phyloP scores from a whole-genome alignment of 2,888 invertebrate genomes.

The Dryocosmus kuriphilus region DNA sequence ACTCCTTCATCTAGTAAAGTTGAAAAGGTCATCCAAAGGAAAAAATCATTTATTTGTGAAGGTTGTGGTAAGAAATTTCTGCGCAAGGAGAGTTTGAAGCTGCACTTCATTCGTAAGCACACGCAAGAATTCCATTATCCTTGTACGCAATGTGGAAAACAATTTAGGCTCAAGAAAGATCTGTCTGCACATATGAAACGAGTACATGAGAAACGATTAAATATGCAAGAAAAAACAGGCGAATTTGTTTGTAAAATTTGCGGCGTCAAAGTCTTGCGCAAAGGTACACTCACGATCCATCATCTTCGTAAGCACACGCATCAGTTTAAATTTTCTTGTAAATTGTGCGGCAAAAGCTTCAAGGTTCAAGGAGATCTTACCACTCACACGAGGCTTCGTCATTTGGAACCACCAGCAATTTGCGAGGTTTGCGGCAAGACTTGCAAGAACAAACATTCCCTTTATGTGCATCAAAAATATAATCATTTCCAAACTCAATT shows the following conservation, averaged over 20 bases:
- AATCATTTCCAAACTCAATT: slow-evolving; percentile 70
- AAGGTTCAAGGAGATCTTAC: slow-evolving; percentile 58
- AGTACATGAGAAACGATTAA: slow-evolving; percentile 44
- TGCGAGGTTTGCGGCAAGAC: slow-evolving; percentile 59
- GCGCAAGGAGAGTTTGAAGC: background rate
- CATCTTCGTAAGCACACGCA: slow-evolving; percentile 68
- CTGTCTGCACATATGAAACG: slow-evolving; percentile 15
- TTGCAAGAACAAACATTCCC: slow-evolving; percentile 56
- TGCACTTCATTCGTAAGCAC: background rate
- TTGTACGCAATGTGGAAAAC: background rate
- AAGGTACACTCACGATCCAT: slow-evolving; percentile 67
- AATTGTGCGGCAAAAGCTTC: slow-evolving; percentile 55
- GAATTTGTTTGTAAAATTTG: slow-evolving; percentile 59
- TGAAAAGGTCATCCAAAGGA: background rate
- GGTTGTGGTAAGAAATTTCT: background rate
- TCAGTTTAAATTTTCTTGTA: slow-evolving; percentile 55
- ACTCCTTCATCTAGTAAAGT: background rate
- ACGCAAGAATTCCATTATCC: background rate
- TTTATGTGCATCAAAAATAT: slow-evolving; percentile 70
- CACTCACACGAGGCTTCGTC: slow-evolving; percentile 55
- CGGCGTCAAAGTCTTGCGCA: slow-evolving; percentile 65
- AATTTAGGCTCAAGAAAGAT: background rate
- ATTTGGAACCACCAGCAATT: slow-evolving; percentile 46
- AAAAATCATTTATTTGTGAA: background rate
- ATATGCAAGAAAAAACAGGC: background rate